A percentile compares a stretch with the other conserved stretches of the same genome.
Conservation (phyloP, 2,888 invertebrate species). For the Pandemis cinnamomeana region DNA sequence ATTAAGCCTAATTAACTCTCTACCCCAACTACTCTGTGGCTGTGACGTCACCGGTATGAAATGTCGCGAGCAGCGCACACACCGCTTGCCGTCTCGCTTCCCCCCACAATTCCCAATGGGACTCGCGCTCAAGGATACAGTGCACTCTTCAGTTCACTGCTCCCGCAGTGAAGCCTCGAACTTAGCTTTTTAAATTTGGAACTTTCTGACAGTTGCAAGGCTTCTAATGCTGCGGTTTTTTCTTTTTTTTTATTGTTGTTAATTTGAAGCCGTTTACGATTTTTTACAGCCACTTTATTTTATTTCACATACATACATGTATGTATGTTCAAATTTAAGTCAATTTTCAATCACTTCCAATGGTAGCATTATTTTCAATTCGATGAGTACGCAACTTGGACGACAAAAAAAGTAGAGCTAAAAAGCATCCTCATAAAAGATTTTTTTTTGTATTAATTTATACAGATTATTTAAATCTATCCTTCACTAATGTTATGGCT, state of each 20-base stretch:
- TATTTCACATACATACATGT: too few relatives aligned
- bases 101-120: slow-evolving; percentile 66
- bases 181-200: slow-evolving; percentile 27
- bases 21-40: slow-evolving; percentile 47
- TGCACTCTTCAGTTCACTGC: slow-evolving; percentile 79
- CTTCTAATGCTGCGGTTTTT: slow-evolving; percentile 3
- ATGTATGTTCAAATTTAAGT: too few relatives aligned
- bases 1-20: slow-evolving; percentile 7
- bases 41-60: slow-evolving; percentile 71
- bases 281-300: too few relatives aligned
- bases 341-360: too few relatives aligned
- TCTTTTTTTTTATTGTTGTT: background rate
- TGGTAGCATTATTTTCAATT: too few relatives aligned
- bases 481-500: too few relatives aligned
- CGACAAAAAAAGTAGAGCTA: background rate
- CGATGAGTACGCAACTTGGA: background rate
- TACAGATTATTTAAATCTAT: too few relatives aligned
- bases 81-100: slow-evolving; percentile 61
- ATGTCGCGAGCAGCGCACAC: slow-evolving; percentile 62
- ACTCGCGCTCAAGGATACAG: slow-evolving; percentile 75
- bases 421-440: too few relatives aligned
- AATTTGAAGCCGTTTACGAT: background rate
- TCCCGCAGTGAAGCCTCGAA: slow-evolving; percentile 69
- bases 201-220: slow-evolving; percentile 10
- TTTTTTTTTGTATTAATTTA: too few relatives aligned